A percentile compares a stretch with the other conserved stretches of the same genome.
phyloP scores from a whole-genome alignment of 2,113 vertebrate genomes.

The Coregonus clupeaformis region DNA sequence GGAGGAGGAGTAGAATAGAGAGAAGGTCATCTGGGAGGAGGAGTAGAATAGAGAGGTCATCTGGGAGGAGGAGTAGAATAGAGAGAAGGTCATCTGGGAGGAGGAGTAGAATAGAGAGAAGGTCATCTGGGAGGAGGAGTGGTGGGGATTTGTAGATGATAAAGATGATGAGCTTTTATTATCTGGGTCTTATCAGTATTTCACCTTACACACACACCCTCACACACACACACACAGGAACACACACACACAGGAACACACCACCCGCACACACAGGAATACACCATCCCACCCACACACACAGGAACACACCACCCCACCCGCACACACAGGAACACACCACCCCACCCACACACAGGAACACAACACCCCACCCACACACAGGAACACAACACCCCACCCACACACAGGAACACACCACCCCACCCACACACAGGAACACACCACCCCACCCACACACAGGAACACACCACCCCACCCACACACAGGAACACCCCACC shows the following conservation, averaged over 20 bases:
- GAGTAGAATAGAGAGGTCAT: too few species aligned
- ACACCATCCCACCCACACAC: too few species aligned
- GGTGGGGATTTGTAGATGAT: constrained; percentile 53
- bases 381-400: constrained; percentile 18
- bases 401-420: too few species aligned
- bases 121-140: constrained; percentile 43
- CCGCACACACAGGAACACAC: too few species aligned
- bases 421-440: too few species aligned
- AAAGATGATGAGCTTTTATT: constrained; percentile 66
- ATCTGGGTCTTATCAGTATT: constrained; percentile 55
- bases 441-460: too few species aligned
- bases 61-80: constrained; percentile 33
- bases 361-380: constrained; percentile 32
- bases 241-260: too few species aligned
- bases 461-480: too few species aligned
- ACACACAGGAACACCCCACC: too few species aligned
- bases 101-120: constrained; percentile 43
- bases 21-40: constrained; percentile 53
- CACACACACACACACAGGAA: constrained; percentile 25
- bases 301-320: too few species aligned
- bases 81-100: constrained; percentile 54
- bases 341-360: constrained; percentile 17
- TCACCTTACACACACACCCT: constrained; percentile 33
- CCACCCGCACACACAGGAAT: too few species aligned
- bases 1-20: constrained; percentile 33